Evolutionary conservation across 1,140 invertebrate genomes (phyloP).

Genomic region (Drosophila novamexicana): DNA sequence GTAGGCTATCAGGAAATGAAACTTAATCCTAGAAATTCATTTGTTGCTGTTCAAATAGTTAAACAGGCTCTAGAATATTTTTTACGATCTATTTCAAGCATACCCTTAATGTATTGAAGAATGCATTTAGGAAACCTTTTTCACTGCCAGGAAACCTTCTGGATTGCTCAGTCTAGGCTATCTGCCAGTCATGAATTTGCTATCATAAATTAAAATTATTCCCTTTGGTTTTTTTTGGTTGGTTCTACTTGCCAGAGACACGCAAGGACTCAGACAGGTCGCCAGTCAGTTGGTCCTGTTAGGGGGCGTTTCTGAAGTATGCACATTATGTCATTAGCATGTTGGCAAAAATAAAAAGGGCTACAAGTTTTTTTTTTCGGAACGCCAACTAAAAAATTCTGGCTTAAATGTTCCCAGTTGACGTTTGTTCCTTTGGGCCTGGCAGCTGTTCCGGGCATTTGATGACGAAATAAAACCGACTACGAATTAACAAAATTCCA

Average conservation of each 20-base stretch:
- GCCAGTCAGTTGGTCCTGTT: slow-evolving; percentile 40
- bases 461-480: slow-evolving; percentile 66
- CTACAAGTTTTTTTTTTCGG: slow-evolving; percentile 53
- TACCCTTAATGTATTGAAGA: too few species aligned
- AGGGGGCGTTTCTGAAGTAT: slow-evolving; percentile 70
- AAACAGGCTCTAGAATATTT: background rate
- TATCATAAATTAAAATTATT: slow-evolving; percentile 9
- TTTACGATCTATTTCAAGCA: background rate
- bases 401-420: slow-evolving; percentile 17
- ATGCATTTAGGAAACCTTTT: too few species aligned
- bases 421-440: slow-evolving; percentile 26
- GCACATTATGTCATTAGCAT: slow-evolving; percentile 83
- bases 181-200: background rate
- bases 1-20: background rate
- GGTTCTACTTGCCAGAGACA: slow-evolving; percentile 49
- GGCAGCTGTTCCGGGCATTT: slow-evolving; percentile 22
- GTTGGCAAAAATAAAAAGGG: slow-evolving; percentile 72
- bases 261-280: slow-evolving; percentile 58
- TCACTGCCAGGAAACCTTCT: too few species aligned
- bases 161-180: background rate
- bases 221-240: slow-evolving; percentile 27
- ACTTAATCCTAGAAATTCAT: background rate
- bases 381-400: slow-evolving; percentile 23
- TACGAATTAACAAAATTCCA: slow-evolving; percentile 79
- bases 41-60: too few species aligned